Percentiles rank a stretch among this genome's conserved stretches.
Conservation (phyloP, 2,113 vertebrate species). For the Delphinus delphis region DNA sequence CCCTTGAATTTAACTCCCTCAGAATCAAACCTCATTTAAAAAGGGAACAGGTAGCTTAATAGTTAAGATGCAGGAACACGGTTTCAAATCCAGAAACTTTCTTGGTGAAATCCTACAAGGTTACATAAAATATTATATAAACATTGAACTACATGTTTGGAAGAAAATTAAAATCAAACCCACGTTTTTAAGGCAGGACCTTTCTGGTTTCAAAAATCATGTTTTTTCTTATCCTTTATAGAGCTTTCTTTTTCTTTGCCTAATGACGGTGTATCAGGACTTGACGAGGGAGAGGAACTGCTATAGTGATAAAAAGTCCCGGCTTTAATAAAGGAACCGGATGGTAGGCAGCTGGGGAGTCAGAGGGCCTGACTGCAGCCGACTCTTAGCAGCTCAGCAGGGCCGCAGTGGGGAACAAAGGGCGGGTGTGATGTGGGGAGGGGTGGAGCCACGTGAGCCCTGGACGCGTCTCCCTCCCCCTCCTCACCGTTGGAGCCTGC, state of each 20-base stretch:
- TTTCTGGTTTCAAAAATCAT: background rate
- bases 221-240: background rate
- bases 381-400: background rate
- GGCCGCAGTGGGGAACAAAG: background rate
- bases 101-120: background rate
- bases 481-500: background rate
- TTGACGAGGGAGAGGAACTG: background rate
- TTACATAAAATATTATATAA: background rate
- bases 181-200: background rate
- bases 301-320: background rate
- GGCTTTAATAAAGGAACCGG: background rate
- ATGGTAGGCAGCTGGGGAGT: background rate
- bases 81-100: background rate
- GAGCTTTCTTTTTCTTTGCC: background rate
- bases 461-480: background rate
- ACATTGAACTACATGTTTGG: background rate
- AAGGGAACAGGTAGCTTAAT: background rate
- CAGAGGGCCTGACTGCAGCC: background rate
- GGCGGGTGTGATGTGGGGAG: background rate
- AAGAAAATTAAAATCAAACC: background rate
- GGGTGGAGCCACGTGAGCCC: background rate
- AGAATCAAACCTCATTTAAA: background rate
- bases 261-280: background rate
- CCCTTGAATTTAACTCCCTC: background rate
- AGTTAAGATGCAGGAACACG: background rate